These are phyloP conservation scores for Siniperca obscura DNA, from an alignment of 2,797 vertebrate species.

Conservation along the genomic window DNA sequence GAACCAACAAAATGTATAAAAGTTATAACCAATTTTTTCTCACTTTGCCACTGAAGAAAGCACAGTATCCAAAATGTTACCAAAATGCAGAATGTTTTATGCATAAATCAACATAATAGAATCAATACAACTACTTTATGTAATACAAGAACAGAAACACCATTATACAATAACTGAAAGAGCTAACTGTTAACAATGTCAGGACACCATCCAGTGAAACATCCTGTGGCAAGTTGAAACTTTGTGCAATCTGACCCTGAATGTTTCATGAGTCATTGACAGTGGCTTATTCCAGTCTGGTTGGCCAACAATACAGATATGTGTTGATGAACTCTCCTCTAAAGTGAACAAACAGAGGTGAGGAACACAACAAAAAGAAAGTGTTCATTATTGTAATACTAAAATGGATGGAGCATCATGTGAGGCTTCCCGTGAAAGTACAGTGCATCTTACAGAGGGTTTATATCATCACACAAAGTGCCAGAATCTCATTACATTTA, in stretches of 20 bases:
- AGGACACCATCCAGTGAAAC: slow-evolving; percentile 3
- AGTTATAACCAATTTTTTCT: background rate
- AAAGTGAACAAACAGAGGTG: background rate
- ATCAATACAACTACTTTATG: background rate
- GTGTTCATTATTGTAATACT: slow-evolving; percentile 7
- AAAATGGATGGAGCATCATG: background rate
- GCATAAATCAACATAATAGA: background rate
- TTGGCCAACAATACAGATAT: slow-evolving; percentile 11
- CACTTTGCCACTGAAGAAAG: background rate
- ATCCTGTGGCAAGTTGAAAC: slow-evolving; percentile 10
- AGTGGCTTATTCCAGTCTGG: background rate
- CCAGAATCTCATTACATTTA: slow-evolving; percentile 62
- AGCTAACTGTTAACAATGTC: background rate
- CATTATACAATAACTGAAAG: slow-evolving; percentile 8
- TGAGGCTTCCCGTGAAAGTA: slow-evolving; percentile 11
- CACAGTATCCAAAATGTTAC: background rate
- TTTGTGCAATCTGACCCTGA: slow-evolving; percentile 5
- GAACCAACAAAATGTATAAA: background rate
- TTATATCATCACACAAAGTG: slow-evolving; percentile 60
- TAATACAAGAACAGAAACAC: slow-evolving; percentile 11
- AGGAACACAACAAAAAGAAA: background rate
- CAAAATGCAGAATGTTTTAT: background rate
- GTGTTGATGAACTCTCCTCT: slow-evolving; percentile 15
- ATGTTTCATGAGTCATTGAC: background rate
- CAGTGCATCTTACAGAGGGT: slow-evolving; percentile 21